A percentile compares a stretch with the other conserved stretches of the same genome.
These are phyloP conservation scores for Poecilobothrus nobilitatus DNA, from an alignment of 2,888 invertebrate genomes.

Conservation along the genomic window DNA sequence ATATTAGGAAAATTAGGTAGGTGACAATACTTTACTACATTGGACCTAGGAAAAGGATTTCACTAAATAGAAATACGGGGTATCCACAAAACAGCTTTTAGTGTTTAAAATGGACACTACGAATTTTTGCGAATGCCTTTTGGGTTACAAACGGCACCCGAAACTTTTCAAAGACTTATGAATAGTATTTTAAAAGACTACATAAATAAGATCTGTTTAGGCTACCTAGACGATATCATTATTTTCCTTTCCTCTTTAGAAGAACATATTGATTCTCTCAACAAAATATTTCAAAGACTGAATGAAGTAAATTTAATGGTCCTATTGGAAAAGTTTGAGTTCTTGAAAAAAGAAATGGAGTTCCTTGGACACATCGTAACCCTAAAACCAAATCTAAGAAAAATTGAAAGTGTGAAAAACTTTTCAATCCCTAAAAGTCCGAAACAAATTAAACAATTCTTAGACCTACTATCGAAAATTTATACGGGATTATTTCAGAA, in stretches of 20 bases:
- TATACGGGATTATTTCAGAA: slow-evolving; percentile 37
- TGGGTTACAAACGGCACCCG: slow-evolving; percentile 39
- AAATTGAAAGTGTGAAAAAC: slow-evolving; percentile 19
- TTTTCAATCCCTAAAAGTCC: slow-evolving; percentile 22
- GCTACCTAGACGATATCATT: no score
- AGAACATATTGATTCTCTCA: slow-evolving; percentile 21
- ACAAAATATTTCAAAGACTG: slow-evolving; percentile 20
- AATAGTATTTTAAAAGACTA: slow-evolving; percentile 31
- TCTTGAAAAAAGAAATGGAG: no score
- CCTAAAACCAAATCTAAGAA: no score
- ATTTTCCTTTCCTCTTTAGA: slow-evolving; percentile 22
- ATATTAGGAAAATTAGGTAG: slow-evolving; percentile 13
- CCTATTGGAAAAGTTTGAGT: no score
- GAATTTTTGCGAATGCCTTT: slow-evolving; percentile 31
- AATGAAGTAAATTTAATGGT: no score
- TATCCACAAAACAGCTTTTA: no score
- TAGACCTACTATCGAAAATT: slow-evolving; percentile 21
- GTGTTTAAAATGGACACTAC: slow-evolving; percentile 18
- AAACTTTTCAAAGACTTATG: slow-evolving; percentile 38
- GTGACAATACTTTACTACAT: slow-evolving; percentile 12
- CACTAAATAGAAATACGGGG: slow-evolving; percentile 21
- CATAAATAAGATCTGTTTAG: slow-evolving; percentile 24
- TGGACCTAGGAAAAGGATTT: slow-evolving; percentile 13
- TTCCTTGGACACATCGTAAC: no score
- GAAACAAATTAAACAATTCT: slow-evolving; percentile 21